phyloP scores from a whole-genome alignment of 2,113 vertebrate genomes.

The Rynchops niger region DNA sequence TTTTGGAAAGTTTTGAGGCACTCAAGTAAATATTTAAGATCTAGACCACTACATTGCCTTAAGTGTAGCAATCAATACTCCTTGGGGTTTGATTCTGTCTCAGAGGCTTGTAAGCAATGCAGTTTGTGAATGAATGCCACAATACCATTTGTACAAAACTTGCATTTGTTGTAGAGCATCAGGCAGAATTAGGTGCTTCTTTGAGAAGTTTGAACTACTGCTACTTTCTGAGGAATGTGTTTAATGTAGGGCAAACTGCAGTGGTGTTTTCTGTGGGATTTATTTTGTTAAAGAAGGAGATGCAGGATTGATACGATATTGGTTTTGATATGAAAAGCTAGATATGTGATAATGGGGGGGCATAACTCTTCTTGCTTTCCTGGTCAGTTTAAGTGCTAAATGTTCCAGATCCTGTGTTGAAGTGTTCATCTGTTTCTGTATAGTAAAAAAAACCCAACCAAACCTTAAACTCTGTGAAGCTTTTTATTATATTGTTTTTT shows the following conservation, averaged over 20 bases:
- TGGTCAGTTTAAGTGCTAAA: background rate
- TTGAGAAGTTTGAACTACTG: background rate
- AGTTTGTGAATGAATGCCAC: background rate
- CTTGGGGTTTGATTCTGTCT: background rate
- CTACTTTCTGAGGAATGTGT: background rate
- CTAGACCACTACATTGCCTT: background rate
- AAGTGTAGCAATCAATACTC: background rate
- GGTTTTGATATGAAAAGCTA: background rate
- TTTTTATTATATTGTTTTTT: conserved; percentile 10
- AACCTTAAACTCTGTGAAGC: background rate
- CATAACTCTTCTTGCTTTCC: background rate
- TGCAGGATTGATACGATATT: background rate
- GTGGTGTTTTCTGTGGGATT: background rate
- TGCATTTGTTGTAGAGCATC: background rate
- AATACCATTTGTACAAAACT: background rate
- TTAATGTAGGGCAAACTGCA: background rate
- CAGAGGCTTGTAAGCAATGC: background rate
- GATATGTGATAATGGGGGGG: background rate
- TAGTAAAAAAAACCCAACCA: background rate
- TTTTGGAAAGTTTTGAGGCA: conserved; percentile 3
- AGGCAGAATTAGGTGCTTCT: background rate
- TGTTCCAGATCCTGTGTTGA: background rate
- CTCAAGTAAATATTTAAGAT: background rate
- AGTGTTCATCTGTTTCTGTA: background rate
- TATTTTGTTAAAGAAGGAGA: background rate